Conservation (phyloP, 1,140 invertebrate genomes). For the Drosophila suzukii region DNA sequence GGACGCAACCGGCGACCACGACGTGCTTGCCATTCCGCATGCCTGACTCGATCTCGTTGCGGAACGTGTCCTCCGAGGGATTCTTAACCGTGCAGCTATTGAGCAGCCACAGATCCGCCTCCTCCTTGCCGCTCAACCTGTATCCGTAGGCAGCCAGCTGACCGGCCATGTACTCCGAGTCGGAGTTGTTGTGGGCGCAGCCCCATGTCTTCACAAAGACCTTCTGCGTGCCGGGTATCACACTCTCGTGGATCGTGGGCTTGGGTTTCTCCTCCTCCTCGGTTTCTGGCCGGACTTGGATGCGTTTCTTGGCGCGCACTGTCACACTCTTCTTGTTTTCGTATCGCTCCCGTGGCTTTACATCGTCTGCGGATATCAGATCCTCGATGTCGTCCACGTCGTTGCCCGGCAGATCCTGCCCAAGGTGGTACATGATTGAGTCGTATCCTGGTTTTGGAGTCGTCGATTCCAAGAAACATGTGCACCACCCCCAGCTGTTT, state of each 20-base stretch:
- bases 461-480: constrained; percentile 39
- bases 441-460: background rate
- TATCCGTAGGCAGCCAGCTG: constrained; percentile 95
- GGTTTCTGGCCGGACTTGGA: constrained; percentile 45
- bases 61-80: constrained; percentile 98
- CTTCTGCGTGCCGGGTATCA: constrained; percentile 94
- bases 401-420: constrained; percentile 53
- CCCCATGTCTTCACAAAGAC: constrained; percentile 99
- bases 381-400: constrained; percentile 90
- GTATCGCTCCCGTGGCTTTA: constrained; percentile 90
- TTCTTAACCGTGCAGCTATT: constrained; percentile 99
- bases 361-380: constrained; percentile 91
- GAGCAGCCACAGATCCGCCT: constrained; percentile 96
- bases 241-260: constrained; percentile 85
- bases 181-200: constrained; percentile 98
- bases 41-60: constrained; percentile 95
- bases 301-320: constrained; percentile 86
- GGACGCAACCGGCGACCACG: constrained; percentile 98
- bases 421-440: constrained; percentile 43
- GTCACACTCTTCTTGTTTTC: constrained; percentile 88
- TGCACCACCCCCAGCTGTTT: constrained; percentile 61
- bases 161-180: constrained; percentile 99
- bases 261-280: constrained; percentile 48
- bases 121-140: constrained; percentile 91
- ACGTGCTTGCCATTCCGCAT: constrained; percentile 92